phyloP scores from a whole-genome alignment of 2,113 vertebrate species.

The Macroglossus sobrinus region DNA sequence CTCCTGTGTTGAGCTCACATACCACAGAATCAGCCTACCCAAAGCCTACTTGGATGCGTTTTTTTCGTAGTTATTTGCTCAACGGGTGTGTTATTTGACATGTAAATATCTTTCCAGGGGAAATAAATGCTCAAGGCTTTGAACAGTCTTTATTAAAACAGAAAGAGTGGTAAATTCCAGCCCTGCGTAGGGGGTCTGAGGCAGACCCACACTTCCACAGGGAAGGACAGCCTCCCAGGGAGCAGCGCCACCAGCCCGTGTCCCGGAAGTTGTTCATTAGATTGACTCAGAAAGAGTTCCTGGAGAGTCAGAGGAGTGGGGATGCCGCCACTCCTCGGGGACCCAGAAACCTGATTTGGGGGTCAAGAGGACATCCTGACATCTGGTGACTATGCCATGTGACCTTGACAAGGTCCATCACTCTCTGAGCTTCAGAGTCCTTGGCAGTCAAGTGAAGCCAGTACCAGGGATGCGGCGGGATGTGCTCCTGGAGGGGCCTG shows the following conservation, averaged over 20 bases:
- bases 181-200: background rate
- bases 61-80: conserved; percentile 47
- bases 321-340: accelerated
- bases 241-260: background rate
- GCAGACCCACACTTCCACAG: background rate
- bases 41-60: background rate
- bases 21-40: background rate
- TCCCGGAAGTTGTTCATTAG: accelerated
- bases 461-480: background rate
- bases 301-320: accelerated
- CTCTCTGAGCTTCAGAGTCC: background rate
- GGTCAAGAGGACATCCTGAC: accelerated
- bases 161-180: background rate
- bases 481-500: background rate
- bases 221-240: accelerated
- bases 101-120: conserved; percentile 60
- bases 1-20: background rate
- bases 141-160: conserved; percentile 54
- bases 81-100: conserved; percentile 29
- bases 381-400: accelerated
- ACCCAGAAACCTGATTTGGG: background rate
- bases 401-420: background rate
- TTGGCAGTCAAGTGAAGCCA: background rate
- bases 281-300: background rate
- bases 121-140: conserved; percentile 52